Evolutionary conservation across 2,888 invertebrate genomes (phyloP).

Genomic region (Sinotaia quadrata): DNA sequence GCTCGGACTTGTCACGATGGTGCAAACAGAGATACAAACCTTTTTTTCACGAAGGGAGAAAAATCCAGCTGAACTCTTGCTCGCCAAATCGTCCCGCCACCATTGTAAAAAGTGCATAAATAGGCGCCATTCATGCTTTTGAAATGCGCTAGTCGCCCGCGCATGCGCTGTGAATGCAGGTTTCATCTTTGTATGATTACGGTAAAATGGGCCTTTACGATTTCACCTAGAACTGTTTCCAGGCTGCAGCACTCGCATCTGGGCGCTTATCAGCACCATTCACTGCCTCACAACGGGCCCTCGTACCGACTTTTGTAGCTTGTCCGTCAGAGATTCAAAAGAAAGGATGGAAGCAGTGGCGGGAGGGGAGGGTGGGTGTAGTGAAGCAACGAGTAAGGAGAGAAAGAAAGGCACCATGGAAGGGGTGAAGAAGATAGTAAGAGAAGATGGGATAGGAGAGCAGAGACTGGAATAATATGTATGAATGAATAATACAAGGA

Average conservation of each 20-base stretch:
- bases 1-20: neutral
- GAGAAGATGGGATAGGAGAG: neutral
- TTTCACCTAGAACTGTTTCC: conserved; percentile 12
- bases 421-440: neutral
- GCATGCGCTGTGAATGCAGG: conserved; percentile 31
- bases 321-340: neutral
- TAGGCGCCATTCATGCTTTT: conserved; percentile 30
- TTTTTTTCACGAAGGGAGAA: no score
- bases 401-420: neutral
- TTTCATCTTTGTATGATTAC: conserved; percentile 31
- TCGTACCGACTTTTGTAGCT: conserved; percentile 12
- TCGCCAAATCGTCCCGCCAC: conserved; percentile 1
- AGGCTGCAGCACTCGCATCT: neutral
- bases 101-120: conserved; percentile 29
- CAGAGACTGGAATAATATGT: neutral
- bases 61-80: no score
- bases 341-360: neutral
- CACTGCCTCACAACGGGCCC: conserved; percentile 4
- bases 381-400: neutral
- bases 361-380: neutral
- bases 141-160: conserved; percentile 26
- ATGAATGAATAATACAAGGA: no score
- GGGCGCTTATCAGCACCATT: conserved; percentile 26
- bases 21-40: neutral
- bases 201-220: conserved; percentile 32